phyloP scores from a whole-genome alignment of 1,140 invertebrate species.

The Hyposmocoma kahamanoa region DNA sequence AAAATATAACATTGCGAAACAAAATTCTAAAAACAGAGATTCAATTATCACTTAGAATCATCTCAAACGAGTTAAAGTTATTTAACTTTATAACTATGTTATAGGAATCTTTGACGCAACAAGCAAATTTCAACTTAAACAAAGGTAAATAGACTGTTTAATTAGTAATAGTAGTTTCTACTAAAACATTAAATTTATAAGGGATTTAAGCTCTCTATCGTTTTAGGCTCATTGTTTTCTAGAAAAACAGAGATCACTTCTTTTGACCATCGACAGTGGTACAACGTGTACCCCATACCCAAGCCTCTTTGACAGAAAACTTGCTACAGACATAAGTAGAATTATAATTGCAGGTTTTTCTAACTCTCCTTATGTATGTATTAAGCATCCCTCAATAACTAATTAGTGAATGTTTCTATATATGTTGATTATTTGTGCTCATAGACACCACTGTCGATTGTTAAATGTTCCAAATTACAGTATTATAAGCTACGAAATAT shows the following conservation, averaged over 20 bases:
- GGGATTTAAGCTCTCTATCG: slow-evolving; percentile 65
- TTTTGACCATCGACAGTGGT: too few species aligned
- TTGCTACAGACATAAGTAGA: slow-evolving; percentile 8
- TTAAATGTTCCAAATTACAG: not conserved
- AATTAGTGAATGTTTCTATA: too few species aligned
- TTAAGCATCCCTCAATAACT: not conserved
- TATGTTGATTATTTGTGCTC: slow-evolving; percentile 7
- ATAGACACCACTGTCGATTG: not conserved
- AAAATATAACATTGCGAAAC: slow-evolving; percentile 32
- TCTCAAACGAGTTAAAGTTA: slow-evolving; percentile 43
- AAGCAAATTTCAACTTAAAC: slow-evolving; percentile 67
- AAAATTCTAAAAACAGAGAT: slow-evolving; percentile 31
- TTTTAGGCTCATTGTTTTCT: slow-evolving; percentile 59
- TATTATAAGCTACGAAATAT: slow-evolving; percentile 17
- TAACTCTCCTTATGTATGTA: slow-evolving; percentile 9
- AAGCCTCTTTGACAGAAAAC: not conserved
- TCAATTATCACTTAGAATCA: slow-evolving; percentile 28
- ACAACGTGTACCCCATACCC: too few species aligned
- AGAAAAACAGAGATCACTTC: slow-evolving; percentile 44
- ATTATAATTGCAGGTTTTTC: slow-evolving; percentile 26
- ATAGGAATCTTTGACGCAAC: slow-evolving; percentile 48
- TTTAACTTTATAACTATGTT: slow-evolving; percentile 57
- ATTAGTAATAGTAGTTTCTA: slow-evolving; percentile 59
- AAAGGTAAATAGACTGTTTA: slow-evolving; percentile 63
- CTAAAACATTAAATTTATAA: slow-evolving; percentile 66